These are phyloP conservation scores for Papilio machaon DNA, from an alignment of 1,140 invertebrate genomes.

Conservation along the genomic window DNA sequence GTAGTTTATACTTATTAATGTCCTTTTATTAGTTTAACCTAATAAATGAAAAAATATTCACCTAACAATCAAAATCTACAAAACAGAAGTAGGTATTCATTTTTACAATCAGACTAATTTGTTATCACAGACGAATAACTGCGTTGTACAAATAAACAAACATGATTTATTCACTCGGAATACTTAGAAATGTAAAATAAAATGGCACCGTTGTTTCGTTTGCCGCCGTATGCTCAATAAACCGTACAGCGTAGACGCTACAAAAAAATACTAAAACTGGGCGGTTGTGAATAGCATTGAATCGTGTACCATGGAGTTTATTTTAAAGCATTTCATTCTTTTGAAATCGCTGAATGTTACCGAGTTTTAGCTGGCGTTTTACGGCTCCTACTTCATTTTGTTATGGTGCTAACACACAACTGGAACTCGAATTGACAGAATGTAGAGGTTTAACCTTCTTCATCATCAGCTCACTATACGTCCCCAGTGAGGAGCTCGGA, in stretches of 20 bases:
- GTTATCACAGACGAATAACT: neutral
- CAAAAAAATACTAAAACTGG: conserved; percentile 11
- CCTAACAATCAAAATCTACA: no score
- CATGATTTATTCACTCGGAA: neutral
- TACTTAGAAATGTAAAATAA: neutral
- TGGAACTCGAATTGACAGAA: no score
- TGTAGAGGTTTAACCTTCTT: no score
- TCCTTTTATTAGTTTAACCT: no score
- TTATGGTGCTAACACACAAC: neutral
- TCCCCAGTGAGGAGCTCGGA: no score
- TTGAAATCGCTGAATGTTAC: neutral
- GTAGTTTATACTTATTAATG: no score
- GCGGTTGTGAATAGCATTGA: neutral
- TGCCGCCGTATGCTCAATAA: neutral
- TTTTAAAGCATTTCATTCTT: neutral
- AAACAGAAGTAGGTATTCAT: no score
- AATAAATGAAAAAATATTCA: no score
- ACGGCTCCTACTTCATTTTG: neutral
- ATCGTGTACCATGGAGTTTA: neutral
- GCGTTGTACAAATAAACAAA: neutral
- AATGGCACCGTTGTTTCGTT: neutral
- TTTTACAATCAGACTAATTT: neutral
- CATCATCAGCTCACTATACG: no score
- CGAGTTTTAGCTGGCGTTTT: neutral
- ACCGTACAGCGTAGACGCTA: neutral